A percentile compares a stretch with the other conserved stretches of the same genome.
Evolutionary conservation across 2,888 invertebrate genomes (phyloP).

Genomic region (Nipponacmea schrenckii): DNA sequence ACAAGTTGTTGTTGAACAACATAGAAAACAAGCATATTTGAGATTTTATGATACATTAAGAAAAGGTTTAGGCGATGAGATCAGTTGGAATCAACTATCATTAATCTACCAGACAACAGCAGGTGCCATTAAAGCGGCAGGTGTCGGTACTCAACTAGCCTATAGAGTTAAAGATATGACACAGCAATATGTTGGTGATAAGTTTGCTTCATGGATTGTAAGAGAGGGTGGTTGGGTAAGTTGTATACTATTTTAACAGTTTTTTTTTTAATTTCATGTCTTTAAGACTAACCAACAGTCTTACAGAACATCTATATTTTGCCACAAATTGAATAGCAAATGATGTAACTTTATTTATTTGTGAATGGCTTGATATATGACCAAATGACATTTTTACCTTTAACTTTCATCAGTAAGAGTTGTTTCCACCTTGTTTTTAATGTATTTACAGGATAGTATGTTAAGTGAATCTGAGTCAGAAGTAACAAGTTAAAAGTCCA

Average conservation of each 20-base stretch:
- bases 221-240: conserved; percentile 66
- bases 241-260: conserved; percentile 3
- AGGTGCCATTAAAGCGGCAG: conserved; percentile 55
- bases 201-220: conserved; percentile 64
- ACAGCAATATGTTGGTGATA: conserved; percentile 61
- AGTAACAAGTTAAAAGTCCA: background rate
- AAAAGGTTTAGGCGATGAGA: conserved; percentile 51
- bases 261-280: too few relatives aligned
- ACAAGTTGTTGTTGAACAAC: conserved; percentile 35
- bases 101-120: conserved; percentile 61
- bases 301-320: too few relatives aligned
- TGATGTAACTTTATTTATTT: too few relatives aligned
- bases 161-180: conserved; percentile 61
- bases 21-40: conserved; percentile 54
- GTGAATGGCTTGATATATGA: too few relatives aligned
- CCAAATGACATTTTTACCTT: too few relatives aligned
- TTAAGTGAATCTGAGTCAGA: background rate
- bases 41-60: conserved; percentile 56
- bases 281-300: too few relatives aligned
- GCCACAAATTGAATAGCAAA: too few relatives aligned
- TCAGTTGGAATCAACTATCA: conserved; percentile 62
- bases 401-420: too few relatives aligned
- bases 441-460: conserved; percentile 3
- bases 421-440: background rate
- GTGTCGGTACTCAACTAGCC: conserved; percentile 56